Conservation (phyloP, 1,140 invertebrate species). For the Papilio xuthus region DNA sequence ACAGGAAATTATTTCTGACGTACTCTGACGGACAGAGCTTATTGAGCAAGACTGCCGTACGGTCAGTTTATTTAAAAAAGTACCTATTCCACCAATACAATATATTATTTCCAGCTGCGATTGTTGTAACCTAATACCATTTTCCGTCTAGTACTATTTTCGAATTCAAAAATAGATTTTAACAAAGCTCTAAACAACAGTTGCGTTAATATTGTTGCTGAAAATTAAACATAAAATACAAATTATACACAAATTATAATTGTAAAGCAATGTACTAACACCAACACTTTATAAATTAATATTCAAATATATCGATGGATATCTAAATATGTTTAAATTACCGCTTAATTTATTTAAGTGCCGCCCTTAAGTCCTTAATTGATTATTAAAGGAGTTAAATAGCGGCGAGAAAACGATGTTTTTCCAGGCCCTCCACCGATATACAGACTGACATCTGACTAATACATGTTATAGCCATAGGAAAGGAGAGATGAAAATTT, state of each 20-base stretch:
- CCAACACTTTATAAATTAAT: background rate
- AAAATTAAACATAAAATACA: background rate
- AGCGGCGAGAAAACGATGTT: too few species aligned
- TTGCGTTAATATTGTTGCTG: conserved; percentile 7
- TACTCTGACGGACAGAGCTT: background rate
- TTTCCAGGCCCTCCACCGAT: too few species aligned
- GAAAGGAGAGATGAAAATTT: too few species aligned
- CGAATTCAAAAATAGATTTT: conserved; percentile 8
- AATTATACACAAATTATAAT: background rate
- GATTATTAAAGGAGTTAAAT: too few species aligned
- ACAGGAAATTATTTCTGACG: background rate
- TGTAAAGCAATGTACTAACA: background rate
- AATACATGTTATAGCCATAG: too few species aligned
- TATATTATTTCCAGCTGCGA: background rate
- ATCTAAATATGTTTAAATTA: too few species aligned
- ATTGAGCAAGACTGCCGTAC: background rate
- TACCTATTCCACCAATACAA: background rate
- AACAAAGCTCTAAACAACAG: conserved; percentile 16
- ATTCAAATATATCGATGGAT: too few species aligned
- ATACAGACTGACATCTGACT: too few species aligned
- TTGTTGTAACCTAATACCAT: conserved; percentile 24
- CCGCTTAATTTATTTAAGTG: too few species aligned
- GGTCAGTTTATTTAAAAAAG: conserved; percentile 2
- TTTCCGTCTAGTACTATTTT: conserved; percentile 23
- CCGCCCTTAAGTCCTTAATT: too few species aligned